phyloP scores from a whole-genome alignment of 2,888 invertebrate species.

The Molorchus minor region DNA sequence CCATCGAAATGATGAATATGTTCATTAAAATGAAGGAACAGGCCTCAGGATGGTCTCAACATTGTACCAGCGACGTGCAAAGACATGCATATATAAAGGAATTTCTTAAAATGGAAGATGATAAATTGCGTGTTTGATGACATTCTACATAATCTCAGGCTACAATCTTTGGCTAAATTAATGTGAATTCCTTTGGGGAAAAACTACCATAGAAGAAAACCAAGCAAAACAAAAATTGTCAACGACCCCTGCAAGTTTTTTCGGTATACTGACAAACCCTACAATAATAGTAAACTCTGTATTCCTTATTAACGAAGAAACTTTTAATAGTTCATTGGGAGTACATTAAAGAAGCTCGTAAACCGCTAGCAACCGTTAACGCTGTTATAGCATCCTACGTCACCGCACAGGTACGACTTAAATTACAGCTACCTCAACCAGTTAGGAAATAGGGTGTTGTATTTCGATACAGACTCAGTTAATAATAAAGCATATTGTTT shows the following conservation, averaged over 20 bases:
- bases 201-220: too few species aligned
- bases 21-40: neutral
- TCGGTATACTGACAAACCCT: constrained; percentile 15
- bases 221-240: too few species aligned
- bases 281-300: constrained; percentile 9
- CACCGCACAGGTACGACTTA: too few species aligned
- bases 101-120: neutral
- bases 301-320: constrained; percentile 25
- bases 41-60: too few species aligned
- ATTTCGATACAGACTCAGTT: constrained; percentile 54
- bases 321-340: constrained; percentile 40
- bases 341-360: constrained; percentile 6
- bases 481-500: neutral
- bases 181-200: constrained; percentile 7
- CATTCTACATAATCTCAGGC: neutral
- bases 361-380: constrained; percentile 39
- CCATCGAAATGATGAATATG: constrained; percentile 2
- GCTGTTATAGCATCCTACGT: constrained; percentile 55
- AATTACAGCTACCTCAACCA: neutral
- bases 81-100: neutral
- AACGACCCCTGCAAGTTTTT: constrained; percentile 3
- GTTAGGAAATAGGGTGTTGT: constrained; percentile 48
- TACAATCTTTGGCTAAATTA: constrained; percentile 4
- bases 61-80: too few species aligned
- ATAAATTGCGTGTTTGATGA: neutral